phyloP scores from a whole-genome alignment of 37 sponge, comb jelly and placozoan species.

The Geodia barretti region DNA sequence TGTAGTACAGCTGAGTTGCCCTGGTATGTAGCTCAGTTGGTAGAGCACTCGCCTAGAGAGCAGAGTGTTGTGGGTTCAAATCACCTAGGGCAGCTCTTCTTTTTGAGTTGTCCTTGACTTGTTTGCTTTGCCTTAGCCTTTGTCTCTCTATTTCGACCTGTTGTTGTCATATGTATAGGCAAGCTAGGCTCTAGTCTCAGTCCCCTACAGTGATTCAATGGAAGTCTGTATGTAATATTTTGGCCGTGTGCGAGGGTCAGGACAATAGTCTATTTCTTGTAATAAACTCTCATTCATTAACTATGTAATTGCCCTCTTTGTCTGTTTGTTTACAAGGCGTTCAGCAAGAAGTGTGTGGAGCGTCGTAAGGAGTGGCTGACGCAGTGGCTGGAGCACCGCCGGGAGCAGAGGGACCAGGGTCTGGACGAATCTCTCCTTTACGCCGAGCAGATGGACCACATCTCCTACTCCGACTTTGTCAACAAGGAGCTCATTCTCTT shows the following conservation, averaged over 20 bases:
- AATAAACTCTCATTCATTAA: background rate
- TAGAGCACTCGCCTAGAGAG: no score
- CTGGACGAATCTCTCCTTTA: constrained; percentile 74
- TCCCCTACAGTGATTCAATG: no score
- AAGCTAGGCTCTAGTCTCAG: no score
- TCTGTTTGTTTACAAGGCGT: constrained; percentile 63
- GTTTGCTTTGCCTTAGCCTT: background rate
- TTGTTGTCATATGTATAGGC: background rate
- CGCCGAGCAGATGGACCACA: constrained; percentile 34
- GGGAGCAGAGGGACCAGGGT: constrained; percentile 65
- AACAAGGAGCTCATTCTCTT: constrained; percentile 98
- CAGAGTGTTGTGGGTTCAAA: no score
- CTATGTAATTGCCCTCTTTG: no score
- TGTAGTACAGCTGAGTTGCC: no score
- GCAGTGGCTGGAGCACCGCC: constrained; percentile 70
- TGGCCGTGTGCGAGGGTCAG: background rate
- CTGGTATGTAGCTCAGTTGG: no score
- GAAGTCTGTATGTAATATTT: no score
- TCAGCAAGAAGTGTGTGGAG: constrained; percentile 83
- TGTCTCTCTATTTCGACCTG: background rate
- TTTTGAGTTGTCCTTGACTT: no score
- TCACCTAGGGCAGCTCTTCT: no score
- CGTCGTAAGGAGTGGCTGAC: constrained; percentile 92
- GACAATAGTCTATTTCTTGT: background rate
- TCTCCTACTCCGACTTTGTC: constrained; percentile 89